Conservation (phyloP, 1,140 invertebrate species). For the Patella vulgata region DNA sequence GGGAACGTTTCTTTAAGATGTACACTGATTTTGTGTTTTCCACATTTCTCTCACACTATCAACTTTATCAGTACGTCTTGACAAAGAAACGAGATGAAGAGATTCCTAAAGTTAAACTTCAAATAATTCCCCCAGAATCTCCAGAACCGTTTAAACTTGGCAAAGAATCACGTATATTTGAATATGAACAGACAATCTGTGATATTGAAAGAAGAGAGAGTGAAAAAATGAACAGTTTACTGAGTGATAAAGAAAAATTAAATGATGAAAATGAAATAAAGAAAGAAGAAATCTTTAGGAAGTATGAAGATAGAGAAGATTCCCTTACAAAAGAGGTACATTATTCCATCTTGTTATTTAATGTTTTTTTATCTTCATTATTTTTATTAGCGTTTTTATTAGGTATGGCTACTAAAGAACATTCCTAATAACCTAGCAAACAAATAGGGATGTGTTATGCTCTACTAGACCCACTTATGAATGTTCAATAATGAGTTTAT, state of each 20-base stretch:
- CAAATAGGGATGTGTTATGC: too few species aligned
- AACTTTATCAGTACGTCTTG: constrained; percentile 55
- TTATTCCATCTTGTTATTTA: not conserved
- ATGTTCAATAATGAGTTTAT: too few species aligned
- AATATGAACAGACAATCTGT: constrained; percentile 44
- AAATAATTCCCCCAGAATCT: constrained; percentile 31
- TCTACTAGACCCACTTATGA: too few species aligned
- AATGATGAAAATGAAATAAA: constrained; percentile 16
- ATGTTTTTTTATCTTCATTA: not conserved
- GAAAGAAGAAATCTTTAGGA: constrained; percentile 14
- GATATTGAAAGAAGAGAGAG: constrained; percentile 39
- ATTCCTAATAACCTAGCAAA: too few species aligned
- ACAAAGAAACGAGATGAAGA: constrained; percentile 36
- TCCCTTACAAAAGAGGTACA: constrained; percentile 45
- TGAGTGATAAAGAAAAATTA: constrained; percentile 29
- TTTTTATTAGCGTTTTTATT: too few species aligned
- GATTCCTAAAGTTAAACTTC: constrained; percentile 30
- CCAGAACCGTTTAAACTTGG: constrained; percentile 34
- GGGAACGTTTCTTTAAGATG: constrained; percentile 49
- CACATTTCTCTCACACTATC: constrained; percentile 55
- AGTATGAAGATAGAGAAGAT: constrained; percentile 17
- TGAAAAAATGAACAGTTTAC: constrained; percentile 27
- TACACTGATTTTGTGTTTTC: constrained; percentile 53
- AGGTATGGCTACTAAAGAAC: too few species aligned
- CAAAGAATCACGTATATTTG: constrained; percentile 46